Conservation (phyloP, 2,113 vertebrate species). For the Arvicanthis niloticus region DNA sequence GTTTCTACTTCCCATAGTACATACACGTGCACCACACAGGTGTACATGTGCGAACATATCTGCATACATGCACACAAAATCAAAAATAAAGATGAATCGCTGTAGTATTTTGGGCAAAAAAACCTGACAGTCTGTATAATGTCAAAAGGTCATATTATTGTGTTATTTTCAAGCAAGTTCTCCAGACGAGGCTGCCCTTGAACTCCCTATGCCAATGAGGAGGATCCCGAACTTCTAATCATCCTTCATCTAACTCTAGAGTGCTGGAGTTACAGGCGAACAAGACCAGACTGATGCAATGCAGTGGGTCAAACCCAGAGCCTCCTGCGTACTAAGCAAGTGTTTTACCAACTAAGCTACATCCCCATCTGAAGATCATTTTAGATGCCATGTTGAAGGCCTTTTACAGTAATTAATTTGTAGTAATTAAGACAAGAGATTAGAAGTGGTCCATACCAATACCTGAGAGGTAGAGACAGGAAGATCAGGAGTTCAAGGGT, state of each 20-base stretch:
- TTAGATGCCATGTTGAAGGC: neutral
- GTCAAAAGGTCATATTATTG: neutral
- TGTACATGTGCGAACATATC: neutral
- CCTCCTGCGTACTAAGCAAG: neutral
- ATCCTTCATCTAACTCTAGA: too few relatives aligned
- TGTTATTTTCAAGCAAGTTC: neutral
- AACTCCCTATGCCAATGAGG: neutral
- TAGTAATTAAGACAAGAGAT: neutral
- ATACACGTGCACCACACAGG: neutral
- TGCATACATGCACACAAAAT: neutral
- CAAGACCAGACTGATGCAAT: neutral
- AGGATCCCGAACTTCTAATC: neutral
- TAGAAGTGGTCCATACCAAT: neutral
- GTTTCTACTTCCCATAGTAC: neutral
- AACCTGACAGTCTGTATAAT: neutral
- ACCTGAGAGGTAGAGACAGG: neutral
- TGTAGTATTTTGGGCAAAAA: constrained; percentile 18
- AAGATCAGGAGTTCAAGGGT: neutral
- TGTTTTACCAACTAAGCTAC: neutral
- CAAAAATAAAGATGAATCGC: neutral
- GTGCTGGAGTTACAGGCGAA: neutral
- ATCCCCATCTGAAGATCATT: neutral
- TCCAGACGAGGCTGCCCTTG: neutral
- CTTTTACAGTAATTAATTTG: neutral
- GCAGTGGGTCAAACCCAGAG: neutral